A percentile compares a stretch with the other conserved stretches of the same genome.
Conservation (phyloP, 1,140 invertebrate genomes). For the Vanessa atalanta region DNA sequence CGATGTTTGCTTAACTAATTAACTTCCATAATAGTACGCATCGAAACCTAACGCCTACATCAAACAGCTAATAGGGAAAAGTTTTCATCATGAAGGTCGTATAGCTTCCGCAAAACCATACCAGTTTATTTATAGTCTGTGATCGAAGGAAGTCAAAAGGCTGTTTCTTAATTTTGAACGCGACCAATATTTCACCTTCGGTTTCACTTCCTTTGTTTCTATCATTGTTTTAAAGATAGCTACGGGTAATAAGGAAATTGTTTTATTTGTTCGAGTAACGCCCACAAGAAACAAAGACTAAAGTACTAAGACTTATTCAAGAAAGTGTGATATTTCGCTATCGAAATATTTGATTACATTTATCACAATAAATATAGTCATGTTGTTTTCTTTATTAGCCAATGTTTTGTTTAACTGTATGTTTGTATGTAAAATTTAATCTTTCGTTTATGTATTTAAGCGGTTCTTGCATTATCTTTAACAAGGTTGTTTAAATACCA, state of each 20-base stretch:
- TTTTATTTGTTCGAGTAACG: not conserved
- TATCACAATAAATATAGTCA: conserved; percentile 30
- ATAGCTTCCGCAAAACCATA: conserved; percentile 57
- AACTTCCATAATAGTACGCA: not conserved
- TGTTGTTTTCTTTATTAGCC: conserved; percentile 19
- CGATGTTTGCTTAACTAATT: conserved; percentile 4
- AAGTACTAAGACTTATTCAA: not conserved
- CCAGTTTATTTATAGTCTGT: conserved; percentile 61
- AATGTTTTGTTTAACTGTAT: not conserved
- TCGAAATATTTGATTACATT: conserved; percentile 30
- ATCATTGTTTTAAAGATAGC: conserved; percentile 1
- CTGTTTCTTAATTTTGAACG: conserved; percentile 21
- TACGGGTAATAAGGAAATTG: not conserved
- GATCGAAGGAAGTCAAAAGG: conserved; percentile 51
- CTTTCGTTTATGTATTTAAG: not conserved
- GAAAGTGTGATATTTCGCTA: conserved; percentile 11
- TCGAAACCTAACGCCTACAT: not conserved
- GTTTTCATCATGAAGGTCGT: conserved; percentile 46
- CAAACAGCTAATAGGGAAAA: conserved; percentile 20
- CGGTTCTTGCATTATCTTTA: too few relatives aligned
- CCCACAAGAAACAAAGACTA: not conserved
- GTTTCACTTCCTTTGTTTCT: conserved; percentile 15
- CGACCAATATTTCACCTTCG: conserved; percentile 14
- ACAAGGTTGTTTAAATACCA: too few relatives aligned
- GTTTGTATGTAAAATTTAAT: not conserved